Conservation (phyloP, 2,113 vertebrate species). For the Rhinopomastus cyanomelas region DNA sequence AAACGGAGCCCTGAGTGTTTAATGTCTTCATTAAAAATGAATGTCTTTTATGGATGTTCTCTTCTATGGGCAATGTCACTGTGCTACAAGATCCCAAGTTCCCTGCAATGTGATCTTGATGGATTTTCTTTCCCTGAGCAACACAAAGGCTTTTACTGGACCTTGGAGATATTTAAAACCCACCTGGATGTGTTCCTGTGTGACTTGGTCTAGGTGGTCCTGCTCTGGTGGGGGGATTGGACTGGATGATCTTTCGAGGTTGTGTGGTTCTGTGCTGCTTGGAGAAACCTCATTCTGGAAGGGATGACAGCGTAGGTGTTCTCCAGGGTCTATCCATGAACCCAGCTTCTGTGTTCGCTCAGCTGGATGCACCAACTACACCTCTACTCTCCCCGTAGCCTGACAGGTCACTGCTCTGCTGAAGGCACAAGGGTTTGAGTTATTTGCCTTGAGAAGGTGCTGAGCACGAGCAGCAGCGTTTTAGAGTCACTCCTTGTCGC, state of each 20-base stretch:
- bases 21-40: not conserved
- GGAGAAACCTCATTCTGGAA: not conserved
- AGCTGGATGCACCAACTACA: not conserved
- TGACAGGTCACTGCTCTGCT: not conserved
- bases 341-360: not conserved
- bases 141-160: not conserved
- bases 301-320: not conserved
- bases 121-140: not conserved
- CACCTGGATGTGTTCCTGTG: no score
- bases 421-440: not conserved
- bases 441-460: not conserved
- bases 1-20: not conserved
- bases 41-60: not conserved
- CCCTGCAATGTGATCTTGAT: not conserved
- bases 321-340: not conserved
- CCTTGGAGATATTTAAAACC: not conserved
- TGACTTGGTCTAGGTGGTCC: no score
- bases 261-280: no score
- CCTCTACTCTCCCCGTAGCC: not conserved
- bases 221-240: no score
- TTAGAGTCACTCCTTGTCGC: fast-evolving
- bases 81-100: not conserved
- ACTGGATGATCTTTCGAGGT: no score
- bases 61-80: not conserved
- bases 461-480: not conserved